Conservation (phyloP, 2,888 invertebrate genomes). For the Drosophila subsilvestris region DNA sequence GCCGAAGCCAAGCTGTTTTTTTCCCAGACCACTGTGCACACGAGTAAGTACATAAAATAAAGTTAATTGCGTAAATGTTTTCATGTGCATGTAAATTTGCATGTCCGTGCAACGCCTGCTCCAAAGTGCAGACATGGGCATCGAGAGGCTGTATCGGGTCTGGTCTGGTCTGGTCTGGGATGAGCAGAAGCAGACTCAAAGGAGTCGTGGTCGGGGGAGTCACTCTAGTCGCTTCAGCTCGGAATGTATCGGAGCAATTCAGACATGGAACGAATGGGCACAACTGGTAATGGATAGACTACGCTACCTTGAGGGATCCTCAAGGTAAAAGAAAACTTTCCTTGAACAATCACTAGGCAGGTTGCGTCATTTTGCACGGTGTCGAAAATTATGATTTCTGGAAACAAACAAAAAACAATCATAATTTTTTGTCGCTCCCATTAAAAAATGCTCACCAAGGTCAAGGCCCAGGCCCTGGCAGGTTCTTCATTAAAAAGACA, state of each 20-base stretch:
- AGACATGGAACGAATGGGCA: constrained; percentile 10
- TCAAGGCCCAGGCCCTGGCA: constrained; percentile 34
- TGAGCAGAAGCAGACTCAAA: constrained; percentile 1
- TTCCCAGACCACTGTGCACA: neutral
- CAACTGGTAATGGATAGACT: neutral
- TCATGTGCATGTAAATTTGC: constrained; percentile 46
- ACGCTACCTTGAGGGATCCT: constrained; percentile 42
- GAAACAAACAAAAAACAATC: constrained; percentile 48
- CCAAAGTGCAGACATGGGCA: constrained; percentile 33
- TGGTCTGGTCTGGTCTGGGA: neutral
- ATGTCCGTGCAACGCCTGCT: constrained; percentile 44
- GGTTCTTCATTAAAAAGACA: constrained; percentile 61
- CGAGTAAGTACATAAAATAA: constrained; percentile 45
- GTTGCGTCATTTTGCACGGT: constrained; percentile 52
- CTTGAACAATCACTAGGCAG: constrained; percentile 40
- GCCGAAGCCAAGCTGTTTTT: neutral
- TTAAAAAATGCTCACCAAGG: constrained; percentile 58
- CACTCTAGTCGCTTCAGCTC: constrained; percentile 52
- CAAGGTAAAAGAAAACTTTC: constrained; percentile 23
- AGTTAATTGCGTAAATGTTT: constrained; percentile 44
- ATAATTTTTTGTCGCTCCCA: constrained; percentile 58
- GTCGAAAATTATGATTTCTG: constrained; percentile 33
- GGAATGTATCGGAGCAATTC: neutral
- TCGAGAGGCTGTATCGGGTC: constrained; percentile 18
- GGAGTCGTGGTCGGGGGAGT: constrained; percentile 46